Evolutionary conservation across 2,888 invertebrate genomes (phyloP).

Genomic region (Pachymerium ferrugineum): DNA sequence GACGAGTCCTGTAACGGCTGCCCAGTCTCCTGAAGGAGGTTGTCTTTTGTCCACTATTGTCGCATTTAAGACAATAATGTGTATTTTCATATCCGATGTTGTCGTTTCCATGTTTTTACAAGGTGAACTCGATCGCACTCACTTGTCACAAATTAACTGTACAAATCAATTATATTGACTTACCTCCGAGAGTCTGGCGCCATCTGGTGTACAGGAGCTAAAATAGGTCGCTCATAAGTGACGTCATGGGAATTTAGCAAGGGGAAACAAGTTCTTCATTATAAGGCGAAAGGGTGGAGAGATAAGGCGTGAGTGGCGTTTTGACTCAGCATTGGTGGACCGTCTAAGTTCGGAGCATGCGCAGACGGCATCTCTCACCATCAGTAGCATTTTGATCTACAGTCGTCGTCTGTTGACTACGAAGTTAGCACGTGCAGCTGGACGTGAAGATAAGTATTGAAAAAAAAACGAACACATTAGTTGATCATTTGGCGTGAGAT

Average conservation of each 20-base stretch:
- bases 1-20: background rate
- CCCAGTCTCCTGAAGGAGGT: background rate
- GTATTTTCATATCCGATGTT: too few relatives aligned
- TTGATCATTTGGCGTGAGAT: too few relatives aligned
- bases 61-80: background rate
- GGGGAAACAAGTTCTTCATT: too few relatives aligned
- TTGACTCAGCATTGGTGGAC: background rate
- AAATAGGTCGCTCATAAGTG: too few relatives aligned
- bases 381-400: background rate
- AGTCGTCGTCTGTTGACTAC: background rate
- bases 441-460: background rate
- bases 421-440: background rate
- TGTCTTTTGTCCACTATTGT: background rate
- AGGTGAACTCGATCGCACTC: background rate
- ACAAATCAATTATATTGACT: background rate
- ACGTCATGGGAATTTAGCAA: too few relatives aligned
- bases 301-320: background rate
- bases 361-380: background rate
- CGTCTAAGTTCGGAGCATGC: background rate
- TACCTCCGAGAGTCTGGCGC: background rate
- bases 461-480: background rate
- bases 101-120: background rate
- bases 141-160: background rate
- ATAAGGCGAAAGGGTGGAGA: too few relatives aligned
- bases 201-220: too few relatives aligned